These are phyloP conservation scores for Trematomus bernacchii DNA, from an alignment of 2,797 vertebrate species.

Conservation along the genomic window DNA sequence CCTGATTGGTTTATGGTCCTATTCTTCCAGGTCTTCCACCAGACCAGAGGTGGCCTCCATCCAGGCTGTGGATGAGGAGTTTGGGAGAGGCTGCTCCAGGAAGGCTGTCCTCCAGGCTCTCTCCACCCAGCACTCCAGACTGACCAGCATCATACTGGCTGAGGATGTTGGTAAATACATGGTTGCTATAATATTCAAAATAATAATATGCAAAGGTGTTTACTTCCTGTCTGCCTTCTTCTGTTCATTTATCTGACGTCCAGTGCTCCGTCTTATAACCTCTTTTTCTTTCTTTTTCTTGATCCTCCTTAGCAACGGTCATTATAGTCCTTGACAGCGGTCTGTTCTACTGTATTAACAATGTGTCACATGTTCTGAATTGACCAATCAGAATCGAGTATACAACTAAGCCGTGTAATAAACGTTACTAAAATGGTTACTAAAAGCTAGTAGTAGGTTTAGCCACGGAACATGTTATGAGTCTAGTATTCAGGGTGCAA, in stretches of 20 bases:
- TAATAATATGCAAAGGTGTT: too few species aligned
- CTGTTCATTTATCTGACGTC: too few species aligned
- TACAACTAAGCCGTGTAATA: not conserved
- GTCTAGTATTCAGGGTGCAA: not conserved
- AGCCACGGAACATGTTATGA: not conserved
- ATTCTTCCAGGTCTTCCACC: slow-evolving; percentile 89
- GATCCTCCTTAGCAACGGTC: too few species aligned
- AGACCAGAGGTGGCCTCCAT: slow-evolving; percentile 95
- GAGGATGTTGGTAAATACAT: slow-evolving; percentile 91
- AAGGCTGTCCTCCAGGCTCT: slow-evolving; percentile 92
- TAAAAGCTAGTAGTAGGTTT: not conserved
- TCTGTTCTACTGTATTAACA: too few species aligned
- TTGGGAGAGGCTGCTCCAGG: slow-evolving; percentile 88
- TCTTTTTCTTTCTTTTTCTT: too few species aligned
- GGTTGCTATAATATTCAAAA: not conserved
- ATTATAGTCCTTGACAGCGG: too few species aligned
- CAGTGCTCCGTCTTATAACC: too few species aligned
- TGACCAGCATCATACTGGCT: slow-evolving; percentile 96
- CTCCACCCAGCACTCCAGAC: slow-evolving; percentile 87
- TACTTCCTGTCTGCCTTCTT: too few species aligned
- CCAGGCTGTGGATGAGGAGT: slow-evolving; percentile 82
- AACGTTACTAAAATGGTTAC: not conserved
- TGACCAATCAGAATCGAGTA: too few species aligned
- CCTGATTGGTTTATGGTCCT: not conserved
- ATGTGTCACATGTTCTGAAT: too few species aligned